Percentiles rank a stretch among this genome's conserved stretches.
phyloP scores from a whole-genome alignment of 23 tunicate genomes.

The Phallusia fumigata region DNA sequence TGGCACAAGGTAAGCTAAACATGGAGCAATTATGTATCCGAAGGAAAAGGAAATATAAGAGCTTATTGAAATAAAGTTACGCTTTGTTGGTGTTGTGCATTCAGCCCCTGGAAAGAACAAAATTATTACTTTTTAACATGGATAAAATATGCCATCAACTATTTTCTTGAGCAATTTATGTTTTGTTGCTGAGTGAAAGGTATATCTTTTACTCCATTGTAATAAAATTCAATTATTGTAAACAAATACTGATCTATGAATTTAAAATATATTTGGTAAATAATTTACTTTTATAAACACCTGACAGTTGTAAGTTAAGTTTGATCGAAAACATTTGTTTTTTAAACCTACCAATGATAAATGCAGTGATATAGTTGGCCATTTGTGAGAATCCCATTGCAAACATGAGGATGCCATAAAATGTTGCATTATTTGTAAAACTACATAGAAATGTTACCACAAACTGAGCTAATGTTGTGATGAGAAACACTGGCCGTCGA shows the following conservation, averaged over 20 bases:
- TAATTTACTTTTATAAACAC: too few relatives aligned
- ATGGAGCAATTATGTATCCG: constrained; percentile 9
- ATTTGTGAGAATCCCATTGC: background rate
- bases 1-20: constrained; percentile 5
- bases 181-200: too few relatives aligned
- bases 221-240: too few relatives aligned
- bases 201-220: too few relatives aligned
- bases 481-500: background rate
- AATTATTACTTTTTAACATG: background rate
- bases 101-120: background rate
- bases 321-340: too few relatives aligned
- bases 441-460: constrained; percentile 7
- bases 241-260: too few relatives aligned
- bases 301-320: too few relatives aligned
- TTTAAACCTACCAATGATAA: constrained; percentile 12
- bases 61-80: constrained; percentile 26
- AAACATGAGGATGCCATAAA: constrained; percentile 7
- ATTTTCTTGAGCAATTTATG: too few relatives aligned
- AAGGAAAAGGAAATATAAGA: constrained; percentile 17
- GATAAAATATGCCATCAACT: too few relatives aligned
- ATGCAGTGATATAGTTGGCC: constrained; percentile 10
- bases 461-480: background rate
- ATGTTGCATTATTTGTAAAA: background rate
- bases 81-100: constrained; percentile 9
- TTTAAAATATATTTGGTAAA: background rate